Percentiles rank a stretch among this genome's conserved stretches.
These are phyloP conservation scores for Bombus superbus DNA, from an alignment of 1,140 invertebrate genomes.

Conservation along the genomic window DNA sequence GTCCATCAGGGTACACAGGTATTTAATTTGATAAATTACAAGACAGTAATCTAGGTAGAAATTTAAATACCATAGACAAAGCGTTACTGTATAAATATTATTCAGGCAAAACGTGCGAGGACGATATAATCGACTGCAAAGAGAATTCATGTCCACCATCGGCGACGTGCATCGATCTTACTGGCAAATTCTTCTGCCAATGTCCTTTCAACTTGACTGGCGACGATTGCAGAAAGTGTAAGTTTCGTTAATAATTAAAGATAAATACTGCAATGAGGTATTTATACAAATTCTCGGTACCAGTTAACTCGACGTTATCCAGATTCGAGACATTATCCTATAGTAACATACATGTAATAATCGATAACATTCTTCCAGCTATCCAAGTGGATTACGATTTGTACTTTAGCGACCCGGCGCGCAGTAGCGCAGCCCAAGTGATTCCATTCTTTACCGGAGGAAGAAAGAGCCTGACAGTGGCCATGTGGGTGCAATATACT, in stretches of 20 bases:
- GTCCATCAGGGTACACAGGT: conserved; percentile 92
- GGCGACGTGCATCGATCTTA: conserved; percentile 96
- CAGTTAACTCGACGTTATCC: too few relatives aligned
- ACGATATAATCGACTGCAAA: conserved; percentile 96
- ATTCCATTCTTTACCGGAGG: conserved; percentile 93
- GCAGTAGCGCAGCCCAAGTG: conserved; percentile 94
- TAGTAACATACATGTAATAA: background rate
- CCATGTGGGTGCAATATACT: conserved; percentile 98
- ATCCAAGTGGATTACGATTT: conserved; percentile 98
- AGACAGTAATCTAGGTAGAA: too few relatives aligned
- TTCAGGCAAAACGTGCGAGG: conserved; percentile 93
- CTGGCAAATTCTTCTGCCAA: conserved; percentile 96
- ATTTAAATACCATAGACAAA: too few relatives aligned
- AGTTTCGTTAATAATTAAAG: conserved; percentile 60
- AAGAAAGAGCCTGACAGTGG: conserved; percentile 92
- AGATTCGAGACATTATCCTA: too few relatives aligned
- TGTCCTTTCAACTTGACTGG: conserved; percentile 98
- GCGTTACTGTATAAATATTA: background rate
- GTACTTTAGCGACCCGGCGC: conserved; percentile 94
- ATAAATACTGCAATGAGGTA: background rate
- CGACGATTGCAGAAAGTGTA: conserved; percentile 97
- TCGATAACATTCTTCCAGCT: conserved; percentile 83
- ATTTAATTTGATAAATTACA: conserved; percentile 47
- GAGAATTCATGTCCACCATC: conserved; percentile 97
- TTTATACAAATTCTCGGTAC: too few relatives aligned